phyloP scores from a whole-genome alignment of 2,888 invertebrate genomes.

The Conchocele bisecta region DNA sequence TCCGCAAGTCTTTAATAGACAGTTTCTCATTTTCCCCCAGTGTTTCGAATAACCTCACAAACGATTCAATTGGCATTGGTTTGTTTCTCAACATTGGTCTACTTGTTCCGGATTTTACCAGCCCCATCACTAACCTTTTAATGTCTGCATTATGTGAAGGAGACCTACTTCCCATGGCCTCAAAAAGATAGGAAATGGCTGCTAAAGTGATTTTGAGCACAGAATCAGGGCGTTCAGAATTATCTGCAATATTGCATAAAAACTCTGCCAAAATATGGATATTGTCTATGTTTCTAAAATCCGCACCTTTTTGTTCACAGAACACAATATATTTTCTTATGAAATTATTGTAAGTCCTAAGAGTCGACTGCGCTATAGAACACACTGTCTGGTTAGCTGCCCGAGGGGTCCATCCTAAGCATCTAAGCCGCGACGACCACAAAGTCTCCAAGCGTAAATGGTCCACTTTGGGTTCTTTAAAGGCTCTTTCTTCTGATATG shows the following conservation, averaged over 20 bases:
- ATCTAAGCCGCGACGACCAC: background rate
- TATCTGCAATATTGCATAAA: background rate
- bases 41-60: background rate
- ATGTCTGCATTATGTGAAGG: background rate
- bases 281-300: background rate
- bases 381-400: background rate
- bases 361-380: background rate
- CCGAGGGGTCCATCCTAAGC: background rate
- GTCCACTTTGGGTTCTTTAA: constrained; percentile 17
- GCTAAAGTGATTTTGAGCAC: background rate
- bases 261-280: background rate
- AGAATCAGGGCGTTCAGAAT: background rate
- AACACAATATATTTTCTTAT: background rate
- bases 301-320: background rate
- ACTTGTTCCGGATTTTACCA: background rate
- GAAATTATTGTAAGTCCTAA: background rate
- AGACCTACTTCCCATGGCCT: background rate
- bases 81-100: background rate
- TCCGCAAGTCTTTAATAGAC: background rate
- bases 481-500: constrained; percentile 5
- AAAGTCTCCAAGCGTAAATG: constrained; percentile 27
- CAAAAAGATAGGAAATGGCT: background rate
- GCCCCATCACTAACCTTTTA: background rate
- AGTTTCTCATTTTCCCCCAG: background rate
- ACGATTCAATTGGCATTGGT: constrained; percentile 13